These are phyloP conservation scores for Gyps fulvus DNA, from an alignment of 2,113 vertebrate species.

Conservation along the genomic window DNA sequence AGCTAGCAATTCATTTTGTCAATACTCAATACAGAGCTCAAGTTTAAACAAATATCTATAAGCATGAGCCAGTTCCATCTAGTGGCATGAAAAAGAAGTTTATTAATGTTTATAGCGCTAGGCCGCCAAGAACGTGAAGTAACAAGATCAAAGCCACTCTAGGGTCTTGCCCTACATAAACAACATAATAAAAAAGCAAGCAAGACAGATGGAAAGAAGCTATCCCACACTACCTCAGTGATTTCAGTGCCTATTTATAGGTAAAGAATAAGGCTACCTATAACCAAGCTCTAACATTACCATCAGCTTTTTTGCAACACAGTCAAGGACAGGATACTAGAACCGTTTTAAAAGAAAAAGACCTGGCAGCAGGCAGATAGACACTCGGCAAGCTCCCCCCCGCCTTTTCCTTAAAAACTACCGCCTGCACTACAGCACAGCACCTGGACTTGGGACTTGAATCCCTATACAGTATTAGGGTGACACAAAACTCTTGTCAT, in stretches of 20 bases:
- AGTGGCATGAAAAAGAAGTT: slow-evolving; percentile 33
- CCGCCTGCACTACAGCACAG: neutral
- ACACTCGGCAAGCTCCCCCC: neutral
- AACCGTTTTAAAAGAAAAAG: neutral
- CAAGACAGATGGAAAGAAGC: neutral
- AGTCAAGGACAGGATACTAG: neutral
- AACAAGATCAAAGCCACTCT: slow-evolving; percentile 41
- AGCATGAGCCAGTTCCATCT: slow-evolving; percentile 7
- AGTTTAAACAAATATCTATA: slow-evolving; percentile 38
- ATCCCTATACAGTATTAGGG: fast-evolving
- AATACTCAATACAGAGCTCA: neutral
- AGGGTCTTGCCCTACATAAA: slow-evolving; percentile 41
- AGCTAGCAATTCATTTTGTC: slow-evolving; percentile 19
- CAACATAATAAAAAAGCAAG: slow-evolving; percentile 15
- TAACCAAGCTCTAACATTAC: neutral
- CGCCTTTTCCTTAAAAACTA: neutral
- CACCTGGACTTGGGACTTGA: neutral
- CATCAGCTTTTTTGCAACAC: neutral
- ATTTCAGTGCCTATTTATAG: neutral
- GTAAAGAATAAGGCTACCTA: neutral
- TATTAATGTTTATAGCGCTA: neutral
- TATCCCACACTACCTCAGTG: neutral
- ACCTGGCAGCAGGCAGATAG: neutral
- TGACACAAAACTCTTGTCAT: neutral
- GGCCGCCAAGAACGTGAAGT: neutral